Base-by-base conservation (phyloP, 2,113 vertebrate genomes). In the Mola mola region DNA sequence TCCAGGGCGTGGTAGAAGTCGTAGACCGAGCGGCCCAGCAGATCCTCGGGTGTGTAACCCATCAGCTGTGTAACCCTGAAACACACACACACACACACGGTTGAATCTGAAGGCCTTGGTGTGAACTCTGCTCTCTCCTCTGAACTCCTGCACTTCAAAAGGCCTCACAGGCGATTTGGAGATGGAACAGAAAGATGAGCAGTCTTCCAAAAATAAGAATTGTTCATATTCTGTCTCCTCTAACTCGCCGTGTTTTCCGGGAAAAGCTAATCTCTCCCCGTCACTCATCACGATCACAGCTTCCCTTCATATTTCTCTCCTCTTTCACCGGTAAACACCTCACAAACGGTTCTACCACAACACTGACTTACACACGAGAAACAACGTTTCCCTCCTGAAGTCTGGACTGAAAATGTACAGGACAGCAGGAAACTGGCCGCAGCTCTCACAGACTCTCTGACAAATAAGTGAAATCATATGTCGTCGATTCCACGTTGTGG, bases 1-100 rank as follows among this genome's bases (percentile, higher is more conserved):
- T 99, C 97, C 81, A 97, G 88, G 1, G 96, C 96, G 41, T 99
- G 96, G 87, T 98, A 99, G 75, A 98, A 96, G 66, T 97, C 96
- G 0, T 98, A 99, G 0, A 94, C 93, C 0, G 96, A 98, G n/a
- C 95, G 96, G 11, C 95, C 96, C 33, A 98, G 87, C 51, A 99
- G 90, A 68, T 99, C 96, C 41, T 98, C 96, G 2, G 95, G 95
- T 52, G 94, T 92, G 84, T 98, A 98, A 44, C 97, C 97, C 87
- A 98, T 91, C 89, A 99, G 59, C 75, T 97, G 94, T 2, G 91
- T 94, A 56, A 99, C 95, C 90, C 97, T 99, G 77, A 2, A 69
- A 75, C 63, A 81, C 62, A 78, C 36, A 66, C 75, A 49, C 3
- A 44, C n/a, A 53, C 26, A 25, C 31, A 40, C 60, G 12, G 17